Conservation (phyloP, 2,113 vertebrate genomes). For the Balaeniceps rex region DNA sequence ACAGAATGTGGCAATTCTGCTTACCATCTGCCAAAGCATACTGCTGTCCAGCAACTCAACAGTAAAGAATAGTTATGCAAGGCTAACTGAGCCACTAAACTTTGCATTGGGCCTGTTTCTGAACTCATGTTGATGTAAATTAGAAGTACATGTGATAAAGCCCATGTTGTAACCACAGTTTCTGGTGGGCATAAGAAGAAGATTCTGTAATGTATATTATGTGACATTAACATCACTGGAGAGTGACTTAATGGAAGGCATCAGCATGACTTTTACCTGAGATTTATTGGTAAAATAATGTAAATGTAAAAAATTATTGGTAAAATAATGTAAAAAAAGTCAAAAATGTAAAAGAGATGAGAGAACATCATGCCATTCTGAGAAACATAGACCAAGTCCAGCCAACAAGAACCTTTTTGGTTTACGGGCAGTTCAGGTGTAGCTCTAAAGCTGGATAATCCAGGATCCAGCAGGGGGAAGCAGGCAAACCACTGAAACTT, state of each 20-base stretch:
- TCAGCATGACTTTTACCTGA: not conserved
- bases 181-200: not conserved
- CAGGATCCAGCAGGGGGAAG: not conserved
- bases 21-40: not conserved
- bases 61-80: not conserved
- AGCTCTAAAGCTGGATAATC: not conserved
- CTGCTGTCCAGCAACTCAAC: not conserved
- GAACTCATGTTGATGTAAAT: not conserved
- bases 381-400: not conserved
- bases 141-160: not conserved
- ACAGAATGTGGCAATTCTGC: slow-evolving; percentile 38
- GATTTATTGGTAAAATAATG: not conserved
- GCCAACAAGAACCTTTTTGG: not conserved
- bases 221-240: not conserved
- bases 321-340: too few species aligned
- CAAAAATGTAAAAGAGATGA: not conserved
- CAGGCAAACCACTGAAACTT: not conserved
- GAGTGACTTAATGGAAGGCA: not conserved
- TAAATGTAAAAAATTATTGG: not conserved
- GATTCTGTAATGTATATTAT: not conserved
- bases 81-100: not conserved
- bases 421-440: not conserved
- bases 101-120: not conserved
- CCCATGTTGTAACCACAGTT: not conserved
- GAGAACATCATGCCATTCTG: not conserved